Evolutionary conservation across 2,797 vertebrate species (phyloP).

Genomic region (Sebastes oblongus): DNA sequence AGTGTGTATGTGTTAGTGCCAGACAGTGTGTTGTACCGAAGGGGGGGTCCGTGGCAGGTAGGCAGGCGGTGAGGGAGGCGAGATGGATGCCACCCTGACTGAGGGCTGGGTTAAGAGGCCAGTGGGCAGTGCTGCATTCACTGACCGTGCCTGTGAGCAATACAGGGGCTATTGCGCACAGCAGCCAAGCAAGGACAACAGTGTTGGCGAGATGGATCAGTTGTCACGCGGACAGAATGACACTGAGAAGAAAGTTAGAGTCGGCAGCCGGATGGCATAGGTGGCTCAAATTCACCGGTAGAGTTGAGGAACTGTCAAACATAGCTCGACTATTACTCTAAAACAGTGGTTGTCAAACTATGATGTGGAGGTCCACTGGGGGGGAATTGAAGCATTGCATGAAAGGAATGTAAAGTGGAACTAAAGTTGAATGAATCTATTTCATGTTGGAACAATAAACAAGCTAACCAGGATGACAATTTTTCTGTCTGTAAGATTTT

Average conservation of each 20-base stretch:
- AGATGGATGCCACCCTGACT: constrained; percentile 70
- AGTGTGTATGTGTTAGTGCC: constrained; percentile 51
- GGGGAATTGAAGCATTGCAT: not conserved
- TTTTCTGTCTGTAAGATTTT: not conserved
- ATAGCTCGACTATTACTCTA: not conserved
- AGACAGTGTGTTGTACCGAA: constrained; percentile 48
- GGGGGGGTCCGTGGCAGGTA: constrained; percentile 47
- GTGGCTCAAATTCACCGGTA: not conserved
- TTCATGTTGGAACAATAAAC: not conserved
- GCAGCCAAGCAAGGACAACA: constrained; percentile 37
- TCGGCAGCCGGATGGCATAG: not conserved
- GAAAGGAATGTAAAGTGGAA: not conserved
- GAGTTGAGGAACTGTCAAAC: not conserved
- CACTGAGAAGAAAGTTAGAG: constrained; percentile 25
- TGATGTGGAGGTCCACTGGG: not conserved
- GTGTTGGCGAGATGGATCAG: constrained; percentile 57
- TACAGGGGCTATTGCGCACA: constrained; percentile 16
- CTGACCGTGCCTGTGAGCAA: constrained; percentile 53
- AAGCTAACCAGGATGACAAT: not conserved
- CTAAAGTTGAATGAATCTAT: not conserved
- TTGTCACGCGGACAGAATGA: constrained; percentile 29
- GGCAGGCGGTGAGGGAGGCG: constrained; percentile 40
- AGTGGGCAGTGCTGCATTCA: constrained; percentile 48
- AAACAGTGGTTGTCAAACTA: not conserved
- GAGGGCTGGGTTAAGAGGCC: constrained; percentile 50